Conservation (phyloP, 1,140 invertebrate species). For the Drosophila malerkotliana region DNA sequence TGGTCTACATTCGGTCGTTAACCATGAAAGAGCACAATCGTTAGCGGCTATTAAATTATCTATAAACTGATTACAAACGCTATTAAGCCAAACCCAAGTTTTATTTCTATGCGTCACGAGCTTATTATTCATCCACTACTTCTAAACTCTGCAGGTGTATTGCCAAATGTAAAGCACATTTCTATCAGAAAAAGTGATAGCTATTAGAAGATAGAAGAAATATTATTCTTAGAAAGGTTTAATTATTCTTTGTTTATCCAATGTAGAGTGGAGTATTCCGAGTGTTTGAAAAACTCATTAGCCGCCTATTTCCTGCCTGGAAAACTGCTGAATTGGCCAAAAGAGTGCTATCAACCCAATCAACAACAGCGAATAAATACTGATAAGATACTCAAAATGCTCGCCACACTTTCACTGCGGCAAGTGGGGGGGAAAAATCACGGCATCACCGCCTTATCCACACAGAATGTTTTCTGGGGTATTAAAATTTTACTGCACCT, state of each 20-base stretch:
- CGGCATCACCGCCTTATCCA: conserved; percentile 30
- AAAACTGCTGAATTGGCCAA: conserved; percentile 6
- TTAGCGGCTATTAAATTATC: conserved; percentile 73
- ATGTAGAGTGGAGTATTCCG: neutral
- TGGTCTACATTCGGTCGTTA: neutral
- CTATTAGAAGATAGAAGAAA: too few relatives aligned
- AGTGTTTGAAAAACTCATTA: neutral
- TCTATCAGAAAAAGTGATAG: neutral
- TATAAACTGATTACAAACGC: conserved; percentile 66
- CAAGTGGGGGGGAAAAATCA: conserved; percentile 42
- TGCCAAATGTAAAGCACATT: neutral
- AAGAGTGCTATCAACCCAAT: conserved; percentile 2
- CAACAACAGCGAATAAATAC: conserved; percentile 35
- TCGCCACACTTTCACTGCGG: conserved; percentile 51
- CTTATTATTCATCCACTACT: conserved; percentile 16
- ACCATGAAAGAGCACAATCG: conserved; percentile 6
- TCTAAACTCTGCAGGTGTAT: neutral
- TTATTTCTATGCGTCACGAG: conserved; percentile 31
- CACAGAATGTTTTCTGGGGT: conserved; percentile 43
- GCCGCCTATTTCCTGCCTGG: neutral
- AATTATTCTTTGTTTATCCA: neutral
- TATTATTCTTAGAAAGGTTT: too few relatives aligned
- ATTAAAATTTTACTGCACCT: conserved; percentile 75
- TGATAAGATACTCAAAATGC: conserved; percentile 69
- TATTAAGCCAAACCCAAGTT: conserved; percentile 52